A percentile compares a stretch with the other conserved stretches of the same genome.
These are phyloP conservation scores for Bombus polaris DNA, from an alignment of 1,140 invertebrate genomes.

Conservation along the genomic window DNA sequence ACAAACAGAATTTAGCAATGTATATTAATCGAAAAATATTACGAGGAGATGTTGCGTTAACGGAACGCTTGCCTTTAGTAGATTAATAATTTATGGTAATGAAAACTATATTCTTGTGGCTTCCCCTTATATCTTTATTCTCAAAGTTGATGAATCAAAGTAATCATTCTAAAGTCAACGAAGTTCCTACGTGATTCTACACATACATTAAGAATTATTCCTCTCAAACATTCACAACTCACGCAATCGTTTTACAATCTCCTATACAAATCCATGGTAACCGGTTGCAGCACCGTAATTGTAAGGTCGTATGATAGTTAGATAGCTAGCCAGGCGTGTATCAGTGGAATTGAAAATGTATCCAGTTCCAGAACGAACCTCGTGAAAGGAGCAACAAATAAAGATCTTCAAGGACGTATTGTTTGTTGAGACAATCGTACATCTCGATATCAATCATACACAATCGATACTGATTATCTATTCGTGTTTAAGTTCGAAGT, in stretches of 20 bases:
- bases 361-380: slow-evolving; percentile 41
- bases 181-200: not conserved
- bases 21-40: no score
- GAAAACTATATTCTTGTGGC: no score
- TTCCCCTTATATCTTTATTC: no score
- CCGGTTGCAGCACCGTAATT: slow-evolving; percentile 18
- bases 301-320: slow-evolving; percentile 4
- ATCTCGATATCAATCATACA: slow-evolving; percentile 1
- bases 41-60: no score
- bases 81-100: no score
- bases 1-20: no score
- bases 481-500: no score
- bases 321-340: not conserved
- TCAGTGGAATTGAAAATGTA: slow-evolving; percentile 53
- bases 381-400: slow-evolving; percentile 62
- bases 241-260: not conserved
- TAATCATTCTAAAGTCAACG: not conserved
- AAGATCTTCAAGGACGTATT: slow-evolving; percentile 46
- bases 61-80: no score
- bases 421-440: not conserved
- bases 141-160: not conserved
- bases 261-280: not conserved
- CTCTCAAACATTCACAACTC: not conserved
- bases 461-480: slow-evolving; percentile 18
- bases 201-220: not conserved